phyloP scores from a whole-genome alignment of 30 jellyfish, hydroid and myxozoan genomes.

The Turritopsis dohrnii region DNA sequence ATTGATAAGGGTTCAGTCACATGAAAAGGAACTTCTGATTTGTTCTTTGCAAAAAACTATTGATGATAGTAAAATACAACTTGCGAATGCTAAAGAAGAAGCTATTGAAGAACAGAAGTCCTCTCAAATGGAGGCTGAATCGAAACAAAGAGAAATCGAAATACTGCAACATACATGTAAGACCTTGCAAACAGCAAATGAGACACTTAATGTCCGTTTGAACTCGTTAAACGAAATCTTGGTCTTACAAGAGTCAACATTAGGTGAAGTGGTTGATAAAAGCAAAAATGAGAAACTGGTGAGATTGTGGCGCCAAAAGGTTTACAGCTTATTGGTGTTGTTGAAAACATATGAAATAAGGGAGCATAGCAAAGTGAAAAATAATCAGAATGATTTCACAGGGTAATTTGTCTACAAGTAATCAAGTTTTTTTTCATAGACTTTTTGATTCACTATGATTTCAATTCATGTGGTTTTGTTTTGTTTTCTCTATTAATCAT shows the following conservation, averaged over 20 bases:
- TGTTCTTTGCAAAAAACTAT: neutral
- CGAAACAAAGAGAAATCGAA: conserved; percentile 7
- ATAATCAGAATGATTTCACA: neutral
- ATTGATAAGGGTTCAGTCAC: neutral
- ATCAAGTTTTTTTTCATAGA: neutral
- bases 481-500: neutral
- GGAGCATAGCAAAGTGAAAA: neutral
- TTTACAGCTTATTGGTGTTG: conserved; percentile 30
- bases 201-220: conserved; percentile 23
- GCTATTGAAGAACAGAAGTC: neutral
- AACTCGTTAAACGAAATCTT: conserved; percentile 23
- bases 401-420: too few relatives aligned
- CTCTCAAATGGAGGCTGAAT: neutral
- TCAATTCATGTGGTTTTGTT: neutral
- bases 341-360: conserved; percentile 19
- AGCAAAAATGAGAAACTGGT: neutral
- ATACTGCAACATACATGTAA: conserved; percentile 21
- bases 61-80: neutral
- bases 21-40: neutral
- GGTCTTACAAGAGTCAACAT: conserved; percentile 9
- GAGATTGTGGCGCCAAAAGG: conserved; percentile 29
- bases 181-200: conserved; percentile 25
- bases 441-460: neutral
- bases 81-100: neutral
- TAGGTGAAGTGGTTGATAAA: neutral